Conservation (phyloP, 1,140 invertebrate genomes). For the Heterodera schachtii region DNA sequence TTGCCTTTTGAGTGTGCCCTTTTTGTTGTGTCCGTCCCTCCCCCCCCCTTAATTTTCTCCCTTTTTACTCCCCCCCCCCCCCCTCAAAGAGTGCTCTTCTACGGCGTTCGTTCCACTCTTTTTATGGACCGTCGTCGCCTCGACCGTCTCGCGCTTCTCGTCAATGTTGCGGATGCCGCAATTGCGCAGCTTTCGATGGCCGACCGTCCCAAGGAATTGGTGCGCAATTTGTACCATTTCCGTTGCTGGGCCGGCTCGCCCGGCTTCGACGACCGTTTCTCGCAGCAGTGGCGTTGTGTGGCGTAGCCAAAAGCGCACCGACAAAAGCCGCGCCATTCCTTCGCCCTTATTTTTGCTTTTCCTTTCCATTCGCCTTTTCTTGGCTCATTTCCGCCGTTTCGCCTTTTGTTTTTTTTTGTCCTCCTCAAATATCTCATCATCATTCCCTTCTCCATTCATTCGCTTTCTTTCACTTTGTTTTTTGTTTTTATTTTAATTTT, state of each 20-base stretch:
- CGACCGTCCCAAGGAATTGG: slow-evolving; percentile 37
- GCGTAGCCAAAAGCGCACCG: neutral
- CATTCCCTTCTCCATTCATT: neutral
- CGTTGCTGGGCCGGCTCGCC: slow-evolving; percentile 62
- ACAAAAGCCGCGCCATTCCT: too few relatives aligned
- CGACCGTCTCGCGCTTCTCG: slow-evolving; percentile 40
- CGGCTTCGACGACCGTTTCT: slow-evolving; percentile 60
- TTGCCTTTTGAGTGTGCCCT: too few relatives aligned
- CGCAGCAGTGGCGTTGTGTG: slow-evolving; percentile 35
- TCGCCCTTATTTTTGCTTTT: neutral
- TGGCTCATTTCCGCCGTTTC: neutral
- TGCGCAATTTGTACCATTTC: slow-evolving; percentile 58
- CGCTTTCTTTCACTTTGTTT: neutral
- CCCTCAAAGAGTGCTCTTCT: slow-evolving; percentile 57
- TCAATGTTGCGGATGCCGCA: slow-evolving; percentile 46
- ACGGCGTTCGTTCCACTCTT: slow-evolving; percentile 56
- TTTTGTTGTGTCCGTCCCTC: too few relatives aligned
- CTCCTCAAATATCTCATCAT: neutral
- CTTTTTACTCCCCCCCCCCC: neutral
- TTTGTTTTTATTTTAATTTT: neutral
- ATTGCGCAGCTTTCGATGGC: neutral
- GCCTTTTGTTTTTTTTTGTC: neutral
- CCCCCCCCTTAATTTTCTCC: neutral
- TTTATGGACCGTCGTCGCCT: slow-evolving; percentile 51
- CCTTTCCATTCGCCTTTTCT: neutral